phyloP scores from a whole-genome alignment of 2,888 invertebrate species.

The Neria commutata region DNA sequence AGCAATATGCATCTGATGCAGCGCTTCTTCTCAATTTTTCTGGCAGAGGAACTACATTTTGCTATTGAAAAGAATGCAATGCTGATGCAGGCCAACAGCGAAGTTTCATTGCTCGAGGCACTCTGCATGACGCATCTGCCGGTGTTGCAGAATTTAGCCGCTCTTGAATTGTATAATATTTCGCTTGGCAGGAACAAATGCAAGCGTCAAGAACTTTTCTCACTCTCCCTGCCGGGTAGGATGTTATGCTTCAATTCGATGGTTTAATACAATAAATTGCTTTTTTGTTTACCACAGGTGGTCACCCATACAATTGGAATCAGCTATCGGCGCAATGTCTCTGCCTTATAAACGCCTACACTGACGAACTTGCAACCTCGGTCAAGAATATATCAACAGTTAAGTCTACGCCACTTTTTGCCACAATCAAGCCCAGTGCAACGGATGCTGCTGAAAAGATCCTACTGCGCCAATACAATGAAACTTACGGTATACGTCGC shows the following conservation, averaged over 20 bases:
- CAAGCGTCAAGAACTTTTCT: slow-evolving; percentile 72
- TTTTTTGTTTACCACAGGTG: slow-evolving; percentile 60
- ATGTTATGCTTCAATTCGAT: background rate
- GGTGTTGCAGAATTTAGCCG: slow-evolving; percentile 77
- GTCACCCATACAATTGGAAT: slow-evolving; percentile 89
- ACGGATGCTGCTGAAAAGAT: slow-evolving; percentile 54
- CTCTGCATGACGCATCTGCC: slow-evolving; percentile 65
- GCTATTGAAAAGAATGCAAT: slow-evolving; percentile 63
- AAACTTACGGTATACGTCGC: slow-evolving; percentile 52
- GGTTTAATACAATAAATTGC: background rate
- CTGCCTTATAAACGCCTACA: slow-evolving; percentile 69
- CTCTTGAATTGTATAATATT: slow-evolving; percentile 73
- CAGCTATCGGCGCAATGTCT: slow-evolving; percentile 70
- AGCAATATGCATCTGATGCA: slow-evolving; percentile 75
- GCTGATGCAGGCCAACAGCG: slow-evolving; percentile 49
- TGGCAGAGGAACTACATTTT: slow-evolving; percentile 73
- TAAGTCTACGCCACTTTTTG: slow-evolving; percentile 37
- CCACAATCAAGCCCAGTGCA: slow-evolving; percentile 33
- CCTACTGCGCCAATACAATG: slow-evolving; percentile 56
- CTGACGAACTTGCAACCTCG: slow-evolving; percentile 67
- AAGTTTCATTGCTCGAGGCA: slow-evolving; percentile 69
- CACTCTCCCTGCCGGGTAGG: slow-evolving; percentile 73
- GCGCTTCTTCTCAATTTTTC: slow-evolving; percentile 71
- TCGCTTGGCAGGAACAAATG: slow-evolving; percentile 64
- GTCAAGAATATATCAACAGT: slow-evolving; percentile 53